These are phyloP conservation scores for Calliopsis andreniformis DNA, from an alignment of 1,140 invertebrate species.

Conservation along the genomic window DNA sequence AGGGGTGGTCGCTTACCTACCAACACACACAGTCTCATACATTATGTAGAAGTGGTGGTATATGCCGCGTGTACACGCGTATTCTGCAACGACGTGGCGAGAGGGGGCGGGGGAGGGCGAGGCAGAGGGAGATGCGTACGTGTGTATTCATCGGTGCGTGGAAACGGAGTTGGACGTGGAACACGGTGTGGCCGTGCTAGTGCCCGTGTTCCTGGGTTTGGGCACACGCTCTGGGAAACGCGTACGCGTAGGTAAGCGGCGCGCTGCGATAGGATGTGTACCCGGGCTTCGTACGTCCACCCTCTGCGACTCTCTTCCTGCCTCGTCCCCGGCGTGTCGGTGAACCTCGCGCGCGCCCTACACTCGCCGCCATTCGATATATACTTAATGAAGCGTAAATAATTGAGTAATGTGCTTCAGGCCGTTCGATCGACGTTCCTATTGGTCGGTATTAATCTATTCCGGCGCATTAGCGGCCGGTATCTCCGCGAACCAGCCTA, in stretches of 20 bases:
- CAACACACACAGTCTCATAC: slow-evolving; percentile 79
- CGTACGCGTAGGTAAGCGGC: slow-evolving; percentile 10
- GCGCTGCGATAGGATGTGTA: slow-evolving; percentile 29
- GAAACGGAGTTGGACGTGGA: slow-evolving; percentile 25
- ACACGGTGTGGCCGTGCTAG: slow-evolving; percentile 44
- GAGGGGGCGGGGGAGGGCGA: not conserved
- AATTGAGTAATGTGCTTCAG: slow-evolving; percentile 82
- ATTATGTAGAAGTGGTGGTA: slow-evolving; percentile 77
- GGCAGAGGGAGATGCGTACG: not conserved
- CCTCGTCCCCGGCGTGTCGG: slow-evolving; percentile 56
- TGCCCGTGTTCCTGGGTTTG: slow-evolving; percentile 40
- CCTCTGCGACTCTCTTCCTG: slow-evolving; percentile 25
- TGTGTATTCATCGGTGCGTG: slow-evolving; percentile 21
- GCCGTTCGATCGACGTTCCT: slow-evolving; percentile 80
- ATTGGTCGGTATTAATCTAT: slow-evolving; percentile 82
- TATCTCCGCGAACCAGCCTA: slow-evolving; percentile 72
- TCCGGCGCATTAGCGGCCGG: slow-evolving; percentile 80
- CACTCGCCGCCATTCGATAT: slow-evolving; percentile 81
- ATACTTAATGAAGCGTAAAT: slow-evolving; percentile 83
- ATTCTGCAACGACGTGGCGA: slow-evolving; percentile 7
- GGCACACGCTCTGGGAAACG: slow-evolving; percentile 17
- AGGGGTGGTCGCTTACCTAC: slow-evolving; percentile 80
- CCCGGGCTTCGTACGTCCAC: slow-evolving; percentile 24
- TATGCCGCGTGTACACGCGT: slow-evolving; percentile 59
- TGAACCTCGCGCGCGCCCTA: slow-evolving; percentile 69